Conservation (phyloP, 2,888 invertebrate species). For the Archaeoteleia sp. region DNA sequence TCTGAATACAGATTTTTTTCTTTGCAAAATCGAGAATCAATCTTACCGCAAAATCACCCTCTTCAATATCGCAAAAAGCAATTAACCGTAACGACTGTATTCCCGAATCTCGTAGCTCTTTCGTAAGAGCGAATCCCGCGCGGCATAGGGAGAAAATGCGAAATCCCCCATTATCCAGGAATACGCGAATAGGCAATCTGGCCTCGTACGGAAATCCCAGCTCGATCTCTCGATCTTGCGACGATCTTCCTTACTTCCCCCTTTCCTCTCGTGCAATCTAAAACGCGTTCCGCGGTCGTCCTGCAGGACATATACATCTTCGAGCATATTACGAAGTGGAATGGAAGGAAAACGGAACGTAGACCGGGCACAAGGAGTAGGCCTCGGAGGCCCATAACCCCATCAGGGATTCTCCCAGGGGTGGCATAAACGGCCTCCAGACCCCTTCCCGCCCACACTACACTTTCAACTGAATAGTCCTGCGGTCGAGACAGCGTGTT, state of each 20-base stretch:
- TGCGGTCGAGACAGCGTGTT: conserved; percentile 61
- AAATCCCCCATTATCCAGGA: conserved; percentile 47
- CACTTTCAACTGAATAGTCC: conserved; percentile 60
- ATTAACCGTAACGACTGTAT: conserved; percentile 41
- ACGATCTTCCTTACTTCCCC: conserved; percentile 57
- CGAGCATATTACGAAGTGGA: conserved; percentile 72
- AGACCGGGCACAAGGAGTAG: conserved; percentile 72
- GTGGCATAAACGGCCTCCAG: conserved; percentile 66
- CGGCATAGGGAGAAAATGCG: conserved; percentile 38
- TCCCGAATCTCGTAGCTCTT: conserved; percentile 22
- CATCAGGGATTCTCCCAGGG: conserved; percentile 76
- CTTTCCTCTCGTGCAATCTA: conserved; percentile 68
- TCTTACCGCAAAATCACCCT: conserved; percentile 15
- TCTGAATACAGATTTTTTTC: not conserved
- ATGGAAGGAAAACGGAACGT: conserved; percentile 71
- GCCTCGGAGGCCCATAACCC: conserved; percentile 79
- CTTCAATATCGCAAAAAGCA: conserved; percentile 50
- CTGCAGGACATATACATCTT: conserved; percentile 69
- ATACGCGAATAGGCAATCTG: conserved; percentile 53
- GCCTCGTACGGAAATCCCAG: conserved; percentile 64
- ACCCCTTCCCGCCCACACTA: conserved; percentile 49
- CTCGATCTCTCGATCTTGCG: conserved; percentile 63
- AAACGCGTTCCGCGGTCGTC: conserved; percentile 71
- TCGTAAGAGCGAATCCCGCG: conserved; percentile 16
- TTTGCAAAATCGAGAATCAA: conserved; percentile 3